Evolutionary conservation across 2,797 vertebrate genomes (phyloP).

Genomic region (Pantherophis vulpinus): DNA sequence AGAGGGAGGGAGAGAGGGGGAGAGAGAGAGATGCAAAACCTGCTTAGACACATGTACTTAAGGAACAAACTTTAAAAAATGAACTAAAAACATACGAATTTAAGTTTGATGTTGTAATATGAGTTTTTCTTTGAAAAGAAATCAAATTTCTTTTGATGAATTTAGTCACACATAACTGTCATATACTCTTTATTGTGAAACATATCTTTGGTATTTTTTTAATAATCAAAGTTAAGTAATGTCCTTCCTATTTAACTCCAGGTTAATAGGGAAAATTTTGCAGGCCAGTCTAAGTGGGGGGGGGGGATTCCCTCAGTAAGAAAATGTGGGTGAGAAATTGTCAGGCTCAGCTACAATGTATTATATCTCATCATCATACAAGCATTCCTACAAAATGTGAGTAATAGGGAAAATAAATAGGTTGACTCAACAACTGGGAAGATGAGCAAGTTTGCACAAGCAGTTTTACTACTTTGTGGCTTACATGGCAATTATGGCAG

Average conservation of each 20-base stretch:
- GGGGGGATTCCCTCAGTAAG: background rate
- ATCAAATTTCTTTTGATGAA: background rate
- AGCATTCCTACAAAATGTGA: background rate
- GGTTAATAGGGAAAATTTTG: background rate
- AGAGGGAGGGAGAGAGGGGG: too few species aligned
- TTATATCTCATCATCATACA: slow-evolving; percentile 5
- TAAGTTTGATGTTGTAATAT: background rate
- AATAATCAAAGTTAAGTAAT: background rate
- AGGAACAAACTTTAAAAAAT: background rate
- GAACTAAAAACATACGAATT: background rate
- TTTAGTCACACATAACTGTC: background rate
- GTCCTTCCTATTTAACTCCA: background rate
- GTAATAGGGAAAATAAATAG: background rate
- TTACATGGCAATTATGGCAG: slow-evolving; percentile 54
- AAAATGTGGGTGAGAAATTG: slow-evolving; percentile 7
- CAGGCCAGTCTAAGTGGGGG: background rate
- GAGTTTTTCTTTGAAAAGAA: background rate
- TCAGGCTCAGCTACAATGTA: background rate
- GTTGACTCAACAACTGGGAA: slow-evolving; percentile 27
- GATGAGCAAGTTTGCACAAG: slow-evolving; percentile 37
- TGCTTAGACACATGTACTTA: background rate
- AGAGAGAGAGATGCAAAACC: background rate
- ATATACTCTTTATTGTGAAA: background rate
- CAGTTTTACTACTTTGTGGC: slow-evolving; percentile 48
- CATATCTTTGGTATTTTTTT: background rate